Percentiles rank a stretch among this genome's conserved stretches.
These are phyloP conservation scores for Zygaena filipendulae DNA, from an alignment of 2,888 invertebrate species.

Conservation along the genomic window DNA sequence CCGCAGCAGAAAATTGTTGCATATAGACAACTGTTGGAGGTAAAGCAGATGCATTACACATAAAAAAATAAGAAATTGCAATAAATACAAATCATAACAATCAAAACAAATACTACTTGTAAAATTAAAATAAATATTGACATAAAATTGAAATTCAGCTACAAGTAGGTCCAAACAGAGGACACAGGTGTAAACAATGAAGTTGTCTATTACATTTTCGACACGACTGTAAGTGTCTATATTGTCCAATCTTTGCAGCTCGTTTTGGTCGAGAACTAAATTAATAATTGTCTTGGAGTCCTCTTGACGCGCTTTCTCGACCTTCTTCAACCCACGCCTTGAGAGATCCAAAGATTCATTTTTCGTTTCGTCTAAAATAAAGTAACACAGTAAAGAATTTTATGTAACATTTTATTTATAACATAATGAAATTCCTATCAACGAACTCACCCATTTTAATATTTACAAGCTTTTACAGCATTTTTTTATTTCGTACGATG, in stretches of 20 bases:
- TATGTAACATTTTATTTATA: too few species aligned
- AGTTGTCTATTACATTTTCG: conserved; percentile 71
- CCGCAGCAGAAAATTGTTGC: conserved; percentile 85
- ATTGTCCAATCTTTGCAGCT: conserved; percentile 87
- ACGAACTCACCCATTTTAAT: conserved; percentile 48
- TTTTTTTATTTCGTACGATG: conserved; percentile 29
- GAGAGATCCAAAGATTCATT: conserved; percentile 78
- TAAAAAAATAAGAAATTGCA: conserved; percentile 5
- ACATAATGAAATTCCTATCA: background rate
- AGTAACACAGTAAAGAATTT: conserved; percentile 13
- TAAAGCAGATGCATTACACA: background rate
- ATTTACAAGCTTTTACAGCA: conserved; percentile 25
- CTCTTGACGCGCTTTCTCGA: conserved; percentile 77
- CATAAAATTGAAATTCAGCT: background rate
- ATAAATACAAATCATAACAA: background rate
- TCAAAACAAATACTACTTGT: conserved; percentile 2
- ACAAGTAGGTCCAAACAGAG: background rate
- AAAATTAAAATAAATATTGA: conserved; percentile 5
- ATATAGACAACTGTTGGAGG: conserved; percentile 79
- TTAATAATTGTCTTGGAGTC: conserved; percentile 75
- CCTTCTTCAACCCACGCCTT: conserved; percentile 82
- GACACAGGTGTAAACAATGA: too few species aligned
- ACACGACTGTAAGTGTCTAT: conserved; percentile 84
- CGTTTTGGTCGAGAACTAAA: conserved; percentile 87
- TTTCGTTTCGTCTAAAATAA: conserved; percentile 22